Conservation (phyloP, 1,140 invertebrate genomes). For the Neoseiulus cucumeris region DNA sequence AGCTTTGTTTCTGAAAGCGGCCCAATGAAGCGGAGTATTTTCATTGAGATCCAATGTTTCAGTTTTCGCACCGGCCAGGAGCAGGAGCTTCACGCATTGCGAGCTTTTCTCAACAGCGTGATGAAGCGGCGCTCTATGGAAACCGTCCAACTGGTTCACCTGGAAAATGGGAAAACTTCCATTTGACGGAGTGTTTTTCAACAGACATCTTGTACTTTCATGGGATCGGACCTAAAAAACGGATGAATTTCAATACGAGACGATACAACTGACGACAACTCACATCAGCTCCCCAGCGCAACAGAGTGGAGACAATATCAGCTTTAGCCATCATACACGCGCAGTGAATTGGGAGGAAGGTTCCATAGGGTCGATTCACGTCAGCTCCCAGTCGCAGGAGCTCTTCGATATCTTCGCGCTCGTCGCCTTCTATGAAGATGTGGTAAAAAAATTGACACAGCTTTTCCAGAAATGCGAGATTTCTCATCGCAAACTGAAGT, state of each 20-base stretch:
- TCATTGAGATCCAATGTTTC: constrained; percentile 23
- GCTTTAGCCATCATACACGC: constrained; percentile 27
- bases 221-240: no score
- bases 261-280: background rate
- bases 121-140: constrained; percentile 24
- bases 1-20: constrained; percentile 23
- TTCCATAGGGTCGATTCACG: constrained; percentile 27
- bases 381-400: constrained; percentile 26
- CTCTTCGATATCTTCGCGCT: constrained; percentile 24
- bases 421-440: background rate
- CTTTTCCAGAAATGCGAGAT: background rate
- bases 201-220: no score
- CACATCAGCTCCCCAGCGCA: constrained; percentile 26
- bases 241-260: no score
- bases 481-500: no score
- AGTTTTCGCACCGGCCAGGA: constrained; percentile 23
- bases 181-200: no score
- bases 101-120: constrained; percentile 25
- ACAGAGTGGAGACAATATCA: constrained; percentile 21
- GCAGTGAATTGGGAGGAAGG: constrained; percentile 27
- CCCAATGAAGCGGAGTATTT: constrained; percentile 27
- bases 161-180: constrained; percentile 14
- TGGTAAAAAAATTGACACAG: background rate
- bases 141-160: constrained; percentile 25
- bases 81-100: constrained; percentile 21